Evolutionary conservation across 2,888 invertebrate species (phyloP), one percentile per base, ranked within the genome.

Genomic region (Torymus aiolomorphi): DNA sequence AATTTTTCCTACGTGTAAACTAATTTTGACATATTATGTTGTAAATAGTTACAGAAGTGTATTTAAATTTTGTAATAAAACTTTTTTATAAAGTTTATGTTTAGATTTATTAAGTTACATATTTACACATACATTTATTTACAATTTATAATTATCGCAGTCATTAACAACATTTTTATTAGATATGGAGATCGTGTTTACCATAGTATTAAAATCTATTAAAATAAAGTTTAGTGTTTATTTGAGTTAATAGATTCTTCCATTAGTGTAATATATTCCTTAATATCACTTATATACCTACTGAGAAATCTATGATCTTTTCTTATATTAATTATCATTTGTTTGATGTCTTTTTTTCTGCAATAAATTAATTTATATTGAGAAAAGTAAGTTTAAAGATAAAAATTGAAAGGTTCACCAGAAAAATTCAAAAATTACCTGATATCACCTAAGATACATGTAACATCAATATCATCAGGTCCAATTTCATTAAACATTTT

Each of bases 271-370:
- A 88, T 84, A 74, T 88, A 89, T 75, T 87, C 84, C 57, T 79
- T 84, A 13, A 89, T 84, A 76, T 88, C 88, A 12, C 82, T 85
- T 49, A 88, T 88, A 66, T 85, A 89, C 61, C 86, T 83, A 5
- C 86, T 84, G 20, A 89, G 71, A 78, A 88, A 89, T 57, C 82
- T 86, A 54, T 86, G 81, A 79, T 88, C 87, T 56, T 73, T 87
- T 80, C 86, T 88, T 42, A 88, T 81, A 80, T 88, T 88, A 51
- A 66, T 84, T 69, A 89, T 86, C 71, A 89, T 83, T 69, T 84
- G 81, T 82, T 86, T 86, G 52, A 89, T 80, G 11, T 86, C 85
- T 13, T 82, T 84, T 73, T 83, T 85, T 14, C 89, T 89, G 80
- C 10, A 86, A 82, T 69, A 72, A 66, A 69, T 70, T 54, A 10